These are phyloP conservation scores for Stenolophus ochropezus DNA, from an alignment of 2,888 invertebrate genomes.

Conservation along the genomic window DNA sequence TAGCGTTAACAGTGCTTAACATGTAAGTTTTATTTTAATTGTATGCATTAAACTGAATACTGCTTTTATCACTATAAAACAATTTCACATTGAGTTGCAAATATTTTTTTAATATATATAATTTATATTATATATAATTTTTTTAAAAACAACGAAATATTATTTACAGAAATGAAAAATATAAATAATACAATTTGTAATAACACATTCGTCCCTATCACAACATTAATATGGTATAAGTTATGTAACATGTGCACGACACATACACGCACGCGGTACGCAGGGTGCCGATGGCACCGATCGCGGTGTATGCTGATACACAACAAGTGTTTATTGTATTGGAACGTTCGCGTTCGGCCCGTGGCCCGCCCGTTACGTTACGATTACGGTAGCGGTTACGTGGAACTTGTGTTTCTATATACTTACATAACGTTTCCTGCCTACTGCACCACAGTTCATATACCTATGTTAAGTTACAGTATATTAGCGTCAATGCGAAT, in stretches of 20 bases:
- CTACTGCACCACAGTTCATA: background rate
- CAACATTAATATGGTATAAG: conserved; percentile 68
- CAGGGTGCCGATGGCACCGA: background rate
- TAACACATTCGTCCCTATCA: conserved; percentile 70
- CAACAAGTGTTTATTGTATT: conserved; percentile 59
- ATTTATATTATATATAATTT: conserved; percentile 56
- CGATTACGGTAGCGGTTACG: conserved; percentile 55
- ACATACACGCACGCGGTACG: conserved; percentile 62
- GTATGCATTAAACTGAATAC: conserved; percentile 64
- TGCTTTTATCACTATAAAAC: conserved; percentile 65
- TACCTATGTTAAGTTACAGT: background rate
- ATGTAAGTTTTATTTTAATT: conserved; percentile 62
- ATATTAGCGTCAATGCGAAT: background rate
- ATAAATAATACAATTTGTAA: conserved; percentile 64
- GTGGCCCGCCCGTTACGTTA: conserved; percentile 23
- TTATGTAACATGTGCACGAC: conserved; percentile 64
- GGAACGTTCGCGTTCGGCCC: conserved; percentile 27
- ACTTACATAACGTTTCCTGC: conserved; percentile 24
- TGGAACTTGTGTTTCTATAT: conserved; percentile 55
- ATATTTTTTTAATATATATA: conserved; percentile 62
- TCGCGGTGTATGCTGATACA: conserved; percentile 52
- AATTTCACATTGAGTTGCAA: conserved; percentile 65
- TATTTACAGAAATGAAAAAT: conserved; percentile 69
- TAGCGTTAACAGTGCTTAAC: conserved; percentile 70
- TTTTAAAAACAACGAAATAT: conserved; percentile 67